These are phyloP conservation scores for Saturnia pavonia DNA, from an alignment of 2,888 invertebrate genomes.

Conservation along the genomic window DNA sequence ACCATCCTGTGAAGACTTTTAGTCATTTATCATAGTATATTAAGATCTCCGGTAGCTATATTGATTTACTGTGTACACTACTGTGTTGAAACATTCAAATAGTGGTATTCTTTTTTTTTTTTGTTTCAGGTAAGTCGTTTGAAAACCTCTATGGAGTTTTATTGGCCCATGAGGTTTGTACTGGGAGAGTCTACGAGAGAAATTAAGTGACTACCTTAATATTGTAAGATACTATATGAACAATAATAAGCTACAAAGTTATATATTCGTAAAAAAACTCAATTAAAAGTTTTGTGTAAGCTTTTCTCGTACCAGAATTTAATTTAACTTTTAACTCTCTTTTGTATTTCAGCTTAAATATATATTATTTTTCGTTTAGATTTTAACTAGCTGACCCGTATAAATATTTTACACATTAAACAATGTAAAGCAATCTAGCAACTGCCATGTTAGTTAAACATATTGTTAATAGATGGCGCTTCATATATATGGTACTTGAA, in stretches of 20 bases:
- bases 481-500: too few species aligned
- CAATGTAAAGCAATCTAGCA: too few species aligned
- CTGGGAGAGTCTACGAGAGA: not conserved
- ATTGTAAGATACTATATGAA: not conserved
- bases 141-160: not conserved
- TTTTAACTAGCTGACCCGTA: too few species aligned
- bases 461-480: too few species aligned
- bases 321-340: too few species aligned
- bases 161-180: not conserved
- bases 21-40: not conserved
- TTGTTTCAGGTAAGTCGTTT: constrained; percentile 26
- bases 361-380: not conserved
- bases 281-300: too few species aligned
- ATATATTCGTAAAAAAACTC: too few species aligned
- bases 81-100: not conserved
- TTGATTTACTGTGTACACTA: not conserved
- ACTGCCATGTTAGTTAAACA: too few species aligned
- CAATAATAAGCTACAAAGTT: not conserved
- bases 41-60: not conserved
- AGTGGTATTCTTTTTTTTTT: constrained; percentile 7
- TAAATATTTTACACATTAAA: too few species aligned
- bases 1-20: not conserved
- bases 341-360: too few species aligned
- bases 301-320: too few species aligned
- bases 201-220: not conserved